phyloP scores from a whole-genome alignment of 2,797 vertebrate species.

The Bradypodion pumilum region DNA sequence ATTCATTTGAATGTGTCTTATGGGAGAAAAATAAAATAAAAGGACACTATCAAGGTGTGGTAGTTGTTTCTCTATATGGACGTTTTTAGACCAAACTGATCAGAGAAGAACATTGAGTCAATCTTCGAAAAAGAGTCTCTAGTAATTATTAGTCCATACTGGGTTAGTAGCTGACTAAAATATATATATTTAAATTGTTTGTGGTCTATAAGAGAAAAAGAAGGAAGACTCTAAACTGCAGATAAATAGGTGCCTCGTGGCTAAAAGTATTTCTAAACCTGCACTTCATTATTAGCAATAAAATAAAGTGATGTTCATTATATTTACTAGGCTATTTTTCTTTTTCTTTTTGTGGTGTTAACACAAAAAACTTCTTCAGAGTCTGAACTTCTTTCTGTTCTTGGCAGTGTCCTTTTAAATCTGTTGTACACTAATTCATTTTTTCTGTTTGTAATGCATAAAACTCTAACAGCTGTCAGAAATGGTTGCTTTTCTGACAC shows the following conservation, averaged over 20 bases:
- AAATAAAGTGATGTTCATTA: neutral
- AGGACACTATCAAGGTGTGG: conserved; percentile 50
- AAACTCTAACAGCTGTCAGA: conserved; percentile 21
- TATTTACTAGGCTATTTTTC: neutral
- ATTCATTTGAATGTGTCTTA: conserved; percentile 47
- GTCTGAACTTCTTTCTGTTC: neutral
- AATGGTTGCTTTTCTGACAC: conserved; percentile 63
- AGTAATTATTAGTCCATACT: neutral
- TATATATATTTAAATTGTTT: neutral
- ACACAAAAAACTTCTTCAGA: too few relatives aligned
- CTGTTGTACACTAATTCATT: conserved; percentile 36
- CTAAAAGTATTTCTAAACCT: neutral
- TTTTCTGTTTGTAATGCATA: conserved; percentile 43
- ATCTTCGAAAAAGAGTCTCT: neutral
- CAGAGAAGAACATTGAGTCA: neutral
- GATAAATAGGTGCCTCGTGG: neutral
- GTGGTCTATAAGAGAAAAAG: neutral
- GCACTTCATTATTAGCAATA: neutral
- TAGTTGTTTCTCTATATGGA: neutral
- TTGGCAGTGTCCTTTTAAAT: conserved; percentile 52
- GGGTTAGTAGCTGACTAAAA: conserved; percentile 1
- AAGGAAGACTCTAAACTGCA: fast-evolving
- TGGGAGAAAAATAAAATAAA: conserved; percentile 43
- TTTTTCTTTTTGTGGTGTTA: neutral
- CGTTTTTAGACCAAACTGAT: neutral